phyloP scores from a whole-genome alignment of 2,113 vertebrate genomes.

The Neodon shergylaensis region DNA sequence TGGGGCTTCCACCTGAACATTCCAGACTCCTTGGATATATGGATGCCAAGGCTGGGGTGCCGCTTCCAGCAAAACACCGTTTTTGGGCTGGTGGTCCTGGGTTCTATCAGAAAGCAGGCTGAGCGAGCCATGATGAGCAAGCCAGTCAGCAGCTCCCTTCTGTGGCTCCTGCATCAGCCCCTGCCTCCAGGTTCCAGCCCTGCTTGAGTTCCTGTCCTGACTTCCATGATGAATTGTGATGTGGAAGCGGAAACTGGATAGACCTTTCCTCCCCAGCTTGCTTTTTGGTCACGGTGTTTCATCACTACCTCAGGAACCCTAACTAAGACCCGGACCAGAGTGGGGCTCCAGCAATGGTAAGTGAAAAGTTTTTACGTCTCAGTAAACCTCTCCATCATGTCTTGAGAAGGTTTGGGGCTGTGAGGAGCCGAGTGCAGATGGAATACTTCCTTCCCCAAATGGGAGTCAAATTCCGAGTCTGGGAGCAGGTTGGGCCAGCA shows the following conservation, averaged over 20 bases:
- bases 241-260: background rate
- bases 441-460: background rate
- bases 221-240: background rate
- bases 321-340: background rate
- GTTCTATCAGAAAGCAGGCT: background rate
- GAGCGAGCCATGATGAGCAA: too few species aligned
- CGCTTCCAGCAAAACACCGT: too few species aligned
- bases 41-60: too few species aligned
- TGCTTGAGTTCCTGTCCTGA: background rate
- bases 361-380: background rate
- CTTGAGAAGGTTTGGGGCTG: background rate
- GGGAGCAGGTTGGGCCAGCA: background rate
- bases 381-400: too few species aligned
- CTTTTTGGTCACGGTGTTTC: background rate
- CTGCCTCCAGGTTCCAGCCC: background rate
- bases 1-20: too few species aligned
- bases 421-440: background rate
- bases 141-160: background rate
- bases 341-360: background rate
- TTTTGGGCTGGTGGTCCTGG: background rate
- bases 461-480: background rate
- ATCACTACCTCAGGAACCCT: background rate
- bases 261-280: background rate
- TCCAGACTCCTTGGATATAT: too few species aligned
- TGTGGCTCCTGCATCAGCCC: background rate